Evolutionary conservation across 2,888 invertebrate species (phyloP), one percentile per base, ranked within the genome.

Genomic region (Drosophila suboccidentalis): DNA sequence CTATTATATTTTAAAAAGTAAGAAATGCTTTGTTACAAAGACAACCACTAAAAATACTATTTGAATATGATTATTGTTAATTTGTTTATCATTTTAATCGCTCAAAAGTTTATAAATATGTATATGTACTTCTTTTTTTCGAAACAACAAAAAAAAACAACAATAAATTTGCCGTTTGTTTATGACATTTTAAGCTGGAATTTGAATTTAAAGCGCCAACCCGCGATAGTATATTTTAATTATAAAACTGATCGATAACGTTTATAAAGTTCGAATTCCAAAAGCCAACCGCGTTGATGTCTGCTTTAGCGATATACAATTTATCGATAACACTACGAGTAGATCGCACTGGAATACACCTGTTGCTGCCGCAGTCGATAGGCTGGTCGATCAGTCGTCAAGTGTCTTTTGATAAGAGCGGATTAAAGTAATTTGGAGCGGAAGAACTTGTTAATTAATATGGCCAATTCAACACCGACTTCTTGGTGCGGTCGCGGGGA

Each of bases 401-500:
- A 36, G 10, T 49, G 34, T 3, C 44, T 39, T 44, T 43, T 22
- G 32, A 51, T n/a, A 43, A 15, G 29, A 44, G 9, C 32, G 15
- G n/a, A 17, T 8, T 39, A 1, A 4, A 22, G 5, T 6, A 26
- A 9, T 13, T 9, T 17, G 32, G 3, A 22, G 6, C 19, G 3
- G 15, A 29, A 5, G 54, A 36, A 29, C 26, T 26, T 26, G 22
- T 60, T 13, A 13, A 41, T 2, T 17, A 34, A 26, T 29, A 77
- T 75, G 66, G 36, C 43, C 10, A 34, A 72, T 22, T 15, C 58
- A 15, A 86, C 75, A 38, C 71, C 83, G 22, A 69, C 71, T 10
- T 79, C 91, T 10, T 92, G 92, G 92, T 92, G 92, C 69, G 92
- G 91, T 8, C 86, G 85, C 11, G 83, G 80, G 13, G 86, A 87